A percentile compares a stretch with the other conserved stretches of the same genome.
phyloP scores from a whole-genome alignment of 1,140 invertebrate species.

The Panonychus citri region DNA sequence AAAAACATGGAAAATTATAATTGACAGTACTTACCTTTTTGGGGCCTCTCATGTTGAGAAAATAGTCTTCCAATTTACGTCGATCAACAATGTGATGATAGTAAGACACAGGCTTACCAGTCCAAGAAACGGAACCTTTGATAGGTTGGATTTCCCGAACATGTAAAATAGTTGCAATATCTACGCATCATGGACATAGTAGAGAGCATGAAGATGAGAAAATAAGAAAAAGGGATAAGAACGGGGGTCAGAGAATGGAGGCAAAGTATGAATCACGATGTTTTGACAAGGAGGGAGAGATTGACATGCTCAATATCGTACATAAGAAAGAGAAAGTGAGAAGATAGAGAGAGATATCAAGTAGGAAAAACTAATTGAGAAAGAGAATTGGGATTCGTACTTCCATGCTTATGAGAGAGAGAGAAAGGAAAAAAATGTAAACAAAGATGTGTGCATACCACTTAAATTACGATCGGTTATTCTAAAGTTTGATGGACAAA shows the following conservation, averaged over 20 bases:
- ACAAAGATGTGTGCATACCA: slow-evolving; percentile 26
- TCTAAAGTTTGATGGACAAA: slow-evolving; percentile 89
- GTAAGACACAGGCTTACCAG: slow-evolving; percentile 88
- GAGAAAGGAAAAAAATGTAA: not conserved
- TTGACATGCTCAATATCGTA: not conserved
- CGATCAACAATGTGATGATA: slow-evolving; percentile 90
- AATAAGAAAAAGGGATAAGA: not conserved
- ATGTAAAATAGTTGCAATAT: slow-evolving; percentile 96
- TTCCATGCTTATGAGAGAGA: not conserved
- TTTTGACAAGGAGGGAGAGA: no score
- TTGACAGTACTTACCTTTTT: slow-evolving; percentile 40
- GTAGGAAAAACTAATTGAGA: not conserved
- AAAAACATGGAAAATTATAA: no score
- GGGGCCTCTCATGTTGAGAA: slow-evolving; percentile 52
- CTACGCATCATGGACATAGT: slow-evolving; percentile 27
- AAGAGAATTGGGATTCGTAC: not conserved
- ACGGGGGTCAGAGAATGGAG: not conserved
- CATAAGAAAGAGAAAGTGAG: not conserved
- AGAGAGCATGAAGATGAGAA: not conserved
- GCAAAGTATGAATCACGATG: not conserved
- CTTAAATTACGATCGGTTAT: slow-evolving; percentile 71
- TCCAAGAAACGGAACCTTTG: slow-evolving; percentile 91
- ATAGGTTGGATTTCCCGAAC: slow-evolving; percentile 82
- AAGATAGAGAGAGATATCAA: not conserved
- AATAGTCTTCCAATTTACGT: slow-evolving; percentile 84